phyloP scores from a whole-genome alignment of 92 coral and sea anemone genomes.

The Actinernus sp. region DNA sequence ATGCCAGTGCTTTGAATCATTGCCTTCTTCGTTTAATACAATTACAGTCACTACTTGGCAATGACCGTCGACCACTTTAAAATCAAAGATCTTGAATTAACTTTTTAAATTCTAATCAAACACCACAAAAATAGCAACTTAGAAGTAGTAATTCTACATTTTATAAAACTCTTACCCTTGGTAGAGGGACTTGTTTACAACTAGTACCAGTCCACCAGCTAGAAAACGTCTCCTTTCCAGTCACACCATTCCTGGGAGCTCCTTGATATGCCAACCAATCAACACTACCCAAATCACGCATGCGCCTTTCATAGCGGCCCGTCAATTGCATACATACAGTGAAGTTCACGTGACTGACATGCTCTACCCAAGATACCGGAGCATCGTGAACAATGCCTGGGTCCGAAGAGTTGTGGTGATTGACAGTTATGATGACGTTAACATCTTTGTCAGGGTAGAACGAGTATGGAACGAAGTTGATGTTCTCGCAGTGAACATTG shows the following conservation, averaged over 20 bases:
- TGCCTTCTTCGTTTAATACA: too few species aligned
- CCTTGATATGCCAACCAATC: conserved; percentile 72
- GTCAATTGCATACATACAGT: conserved; percentile 35
- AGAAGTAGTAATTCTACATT: too few species aligned
- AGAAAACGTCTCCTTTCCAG: conserved; percentile 26
- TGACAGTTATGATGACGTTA: conserved; percentile 43
- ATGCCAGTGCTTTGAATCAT: too few species aligned
- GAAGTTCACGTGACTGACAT: conserved; percentile 19
- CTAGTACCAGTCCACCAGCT: conserved; percentile 70
- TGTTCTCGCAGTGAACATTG: conserved; percentile 22
- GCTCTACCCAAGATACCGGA: conserved; percentile 46
- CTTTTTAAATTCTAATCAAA: too few species aligned
- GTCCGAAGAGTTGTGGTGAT: conserved; percentile 34
- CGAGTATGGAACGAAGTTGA: conserved; percentile 25
- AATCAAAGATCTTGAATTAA: too few species aligned
- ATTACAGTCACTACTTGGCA: too few species aligned
- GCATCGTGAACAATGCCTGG: conserved; percentile 46
- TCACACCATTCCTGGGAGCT: conserved; percentile 54
- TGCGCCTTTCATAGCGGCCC: conserved; percentile 44
- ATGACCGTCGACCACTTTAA: too few species aligned
- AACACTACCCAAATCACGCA: conserved; percentile 12
- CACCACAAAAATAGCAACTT: too few species aligned
- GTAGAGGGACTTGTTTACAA: conserved; percentile 28
- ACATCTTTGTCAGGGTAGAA: conserved; percentile 56
- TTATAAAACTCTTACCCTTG: conserved; percentile 29